Evolutionary conservation across 2,797 vertebrate species (phyloP).

Genomic region (Emydoidea blandingii): DNA sequence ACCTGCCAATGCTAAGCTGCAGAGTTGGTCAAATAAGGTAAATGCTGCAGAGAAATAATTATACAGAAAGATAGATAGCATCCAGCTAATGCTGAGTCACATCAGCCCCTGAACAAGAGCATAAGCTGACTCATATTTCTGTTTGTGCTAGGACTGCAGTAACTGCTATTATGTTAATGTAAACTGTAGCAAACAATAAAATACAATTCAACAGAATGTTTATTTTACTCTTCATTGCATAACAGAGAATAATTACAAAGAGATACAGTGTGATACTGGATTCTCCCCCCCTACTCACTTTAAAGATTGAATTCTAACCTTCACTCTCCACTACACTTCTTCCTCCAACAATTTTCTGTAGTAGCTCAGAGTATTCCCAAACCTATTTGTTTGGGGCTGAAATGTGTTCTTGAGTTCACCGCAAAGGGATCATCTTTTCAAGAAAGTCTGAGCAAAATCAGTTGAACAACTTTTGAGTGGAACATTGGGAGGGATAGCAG

Average conservation of each 20-base stretch:
- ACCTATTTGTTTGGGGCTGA: not conserved
- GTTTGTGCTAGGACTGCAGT: not conserved
- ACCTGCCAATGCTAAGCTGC: not conserved
- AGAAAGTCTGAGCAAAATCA: rapidly evolving
- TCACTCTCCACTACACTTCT: not conserved
- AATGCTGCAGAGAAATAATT: conserved; percentile 57
- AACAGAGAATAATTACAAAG: not conserved
- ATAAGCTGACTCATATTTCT: conserved; percentile 47
- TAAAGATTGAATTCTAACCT: not conserved
- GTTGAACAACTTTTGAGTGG: rapidly evolving
- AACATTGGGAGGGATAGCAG: not conserved
- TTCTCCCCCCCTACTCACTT: no score
- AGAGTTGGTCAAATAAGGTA: conserved; percentile 54
- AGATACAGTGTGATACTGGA: not conserved
- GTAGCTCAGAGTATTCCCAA: not conserved
- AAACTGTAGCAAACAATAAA: not conserved
- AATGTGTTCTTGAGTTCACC: rapidly evolving
- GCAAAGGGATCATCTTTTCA: not conserved
- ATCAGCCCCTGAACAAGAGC: not conserved
- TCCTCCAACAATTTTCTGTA: not conserved
- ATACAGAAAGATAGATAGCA: not conserved
- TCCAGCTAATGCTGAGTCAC: conserved; percentile 49
- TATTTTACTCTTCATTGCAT: rapidly evolving
- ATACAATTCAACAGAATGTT: rapidly evolving
- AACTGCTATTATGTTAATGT: not conserved